Evolutionary conservation across 2,797 vertebrate genomes (phyloP).

Genomic region (Mormyrops boulengeri): DNA sequence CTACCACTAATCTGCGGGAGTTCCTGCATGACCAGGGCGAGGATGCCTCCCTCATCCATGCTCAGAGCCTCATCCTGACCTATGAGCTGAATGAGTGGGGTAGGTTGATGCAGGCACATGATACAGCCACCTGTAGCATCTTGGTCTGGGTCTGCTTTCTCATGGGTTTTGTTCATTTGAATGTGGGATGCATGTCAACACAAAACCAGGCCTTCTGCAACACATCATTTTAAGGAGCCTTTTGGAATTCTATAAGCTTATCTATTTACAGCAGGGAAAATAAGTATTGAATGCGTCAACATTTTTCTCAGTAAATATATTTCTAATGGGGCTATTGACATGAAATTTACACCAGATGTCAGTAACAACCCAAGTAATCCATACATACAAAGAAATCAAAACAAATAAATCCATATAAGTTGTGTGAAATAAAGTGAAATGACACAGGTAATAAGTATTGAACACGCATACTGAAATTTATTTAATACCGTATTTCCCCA

Average conservation of each 20-base stretch:
- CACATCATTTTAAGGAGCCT: background rate
- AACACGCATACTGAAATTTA: background rate
- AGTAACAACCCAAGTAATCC: background rate
- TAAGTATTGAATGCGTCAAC: background rate
- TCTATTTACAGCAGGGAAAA: background rate
- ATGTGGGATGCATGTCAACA: background rate
- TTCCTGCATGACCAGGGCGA: constrained; percentile 84
- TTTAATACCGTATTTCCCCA: background rate
- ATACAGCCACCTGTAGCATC: too few species aligned
- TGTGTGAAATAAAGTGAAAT: background rate
- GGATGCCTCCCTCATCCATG: constrained; percentile 61
- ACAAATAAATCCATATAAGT: background rate
- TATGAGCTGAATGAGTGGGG: constrained; percentile 87
- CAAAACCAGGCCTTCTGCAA: background rate
- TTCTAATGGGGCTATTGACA: background rate
- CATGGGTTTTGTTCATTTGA: background rate
- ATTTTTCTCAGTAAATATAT: background rate
- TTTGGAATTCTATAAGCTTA: background rate
- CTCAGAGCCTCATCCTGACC: constrained; percentile 68
- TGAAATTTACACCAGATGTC: background rate
- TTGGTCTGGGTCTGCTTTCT: background rate
- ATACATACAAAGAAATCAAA: background rate
- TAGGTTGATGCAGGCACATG: constrained; percentile 36
- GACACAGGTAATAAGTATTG: background rate
- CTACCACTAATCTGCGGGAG: constrained; percentile 73